Evolutionary conservation across 1,140 invertebrate species (phyloP).

Genomic region (Augochlora pura): DNA sequence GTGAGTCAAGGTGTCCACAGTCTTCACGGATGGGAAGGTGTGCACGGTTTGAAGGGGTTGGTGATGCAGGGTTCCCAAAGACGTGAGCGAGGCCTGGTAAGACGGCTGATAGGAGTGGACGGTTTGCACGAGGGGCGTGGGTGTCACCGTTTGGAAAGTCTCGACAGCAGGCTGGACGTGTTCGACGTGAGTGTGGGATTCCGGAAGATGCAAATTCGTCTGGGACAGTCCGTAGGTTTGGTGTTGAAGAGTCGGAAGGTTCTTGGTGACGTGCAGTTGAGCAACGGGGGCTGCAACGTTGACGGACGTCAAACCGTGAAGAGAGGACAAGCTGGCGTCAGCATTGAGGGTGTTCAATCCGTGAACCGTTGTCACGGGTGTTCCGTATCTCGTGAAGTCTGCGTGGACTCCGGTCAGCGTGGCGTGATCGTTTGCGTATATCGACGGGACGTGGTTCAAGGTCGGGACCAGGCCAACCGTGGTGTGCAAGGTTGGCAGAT

Average conservation of each 20-base stretch:
- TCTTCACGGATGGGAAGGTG: not conserved
- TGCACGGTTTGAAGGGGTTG: not conserved
- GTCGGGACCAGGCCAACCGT: no score
- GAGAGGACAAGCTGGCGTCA: not conserved
- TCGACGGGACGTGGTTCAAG: not conserved
- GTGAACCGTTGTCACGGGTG: no score
- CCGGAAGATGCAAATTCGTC: not conserved
- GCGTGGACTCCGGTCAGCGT: accelerated
- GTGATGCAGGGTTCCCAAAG: not conserved
- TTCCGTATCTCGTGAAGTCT: not conserved
- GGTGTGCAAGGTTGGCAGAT: not conserved
- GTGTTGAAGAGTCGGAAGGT: not conserved
- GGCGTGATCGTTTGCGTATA: not conserved
- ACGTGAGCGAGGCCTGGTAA: no score
- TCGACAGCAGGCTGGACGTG: not conserved
- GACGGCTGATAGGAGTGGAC: not conserved
- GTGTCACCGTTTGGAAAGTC: not conserved
- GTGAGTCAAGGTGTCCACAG: slow-evolving; percentile 7
- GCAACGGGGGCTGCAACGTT: slow-evolving; percentile 7
- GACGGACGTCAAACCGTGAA: not conserved
- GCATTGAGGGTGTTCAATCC: no score
- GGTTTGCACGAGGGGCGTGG: no score
- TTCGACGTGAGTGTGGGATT: not conserved
- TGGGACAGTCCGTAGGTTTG: not conserved
- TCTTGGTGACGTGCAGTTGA: slow-evolving; percentile 26